Evolutionary conservation across 1,140 invertebrate species (phyloP), one percentile per base, ranked within the genome.

Genomic region (Adelges cooleyi): DNA sequence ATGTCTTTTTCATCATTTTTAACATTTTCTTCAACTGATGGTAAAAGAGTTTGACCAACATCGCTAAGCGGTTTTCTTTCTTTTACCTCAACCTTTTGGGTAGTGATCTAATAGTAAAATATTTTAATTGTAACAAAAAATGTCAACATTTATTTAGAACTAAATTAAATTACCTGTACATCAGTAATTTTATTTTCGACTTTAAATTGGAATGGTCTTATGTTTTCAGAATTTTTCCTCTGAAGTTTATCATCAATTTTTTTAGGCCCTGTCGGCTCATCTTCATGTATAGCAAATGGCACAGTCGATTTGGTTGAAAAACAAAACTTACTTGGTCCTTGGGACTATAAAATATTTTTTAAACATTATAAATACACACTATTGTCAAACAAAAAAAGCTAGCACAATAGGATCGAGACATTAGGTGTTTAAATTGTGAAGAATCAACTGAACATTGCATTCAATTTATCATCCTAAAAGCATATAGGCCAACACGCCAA

Each of bases 241-340:
- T 23, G 15, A 4, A 62, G 15, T 17, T 33, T 48, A 20, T 48
- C 40, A 48, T 18, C 17, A 48, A 3, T 17, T 33, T 48, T 29
- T 22, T 62, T 48, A 20, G 8, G 2, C 15, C n/a, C 13, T 29
- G 2, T 8, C 44, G 42, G 17, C 4, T 53, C 18, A 38, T 62
- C 56, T 62, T 62, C 56, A 46, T 62, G 56, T 46, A 62, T 62
- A 20, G 42, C 29, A 62, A 62, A 62, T 20, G 56, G 56, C 17
- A 62, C 42, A 48, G 56, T 46, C 2, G 40, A 44, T 62, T 62
- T 62, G 3, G 18, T 48, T 11, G 56, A 4, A 44, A 44, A 22
- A 22, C 27, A 20, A 48, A 62, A 62, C 23, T 27, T 48, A 62
- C 6, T 62, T 18, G 56, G 4, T 48, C 42, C 56, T 20, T 48